Base-by-base conservation (phyloP, 2,888 invertebrate species). In the Apamea crenata region DNA sequence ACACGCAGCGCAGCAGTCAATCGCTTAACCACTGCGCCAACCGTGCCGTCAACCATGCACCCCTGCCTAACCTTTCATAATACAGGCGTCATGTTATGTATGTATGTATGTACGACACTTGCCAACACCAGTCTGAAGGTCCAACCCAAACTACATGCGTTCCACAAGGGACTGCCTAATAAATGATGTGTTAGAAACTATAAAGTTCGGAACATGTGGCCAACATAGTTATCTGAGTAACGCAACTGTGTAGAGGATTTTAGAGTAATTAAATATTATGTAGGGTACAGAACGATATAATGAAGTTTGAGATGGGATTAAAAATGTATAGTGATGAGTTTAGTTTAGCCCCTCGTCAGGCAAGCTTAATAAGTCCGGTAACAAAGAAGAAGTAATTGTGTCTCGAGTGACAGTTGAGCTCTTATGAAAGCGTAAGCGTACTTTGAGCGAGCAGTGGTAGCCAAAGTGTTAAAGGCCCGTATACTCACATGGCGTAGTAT, bases 171-270 rank as follows among this genome's bases (percentile, higher is more conserved):
- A 70, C 73, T 36, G n/a, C 36, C 71, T 77, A 71, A 86, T 83
- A 86, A 86, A 86, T 83, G 73, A 83, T 79, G 79, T 84, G 74
- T 82, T 74, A 29, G 63, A 67, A 84, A 82, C 63, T 84, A 72
- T 44, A 36, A 44, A 71, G 50, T 86, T 63, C 7, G 44, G 50
- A 82, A 74, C 86, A 86, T 68, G 71, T 56, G 70, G 56, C 32
- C n/a, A 56, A 66, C 67, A 86, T 76, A 66, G 81, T 72, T 75
- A 80, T 73, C 69, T 61, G 18, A 50, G 12, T 53, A 67, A 47
- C 14, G 16, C 47, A 68, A 84, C 50, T 65, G 66, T 65, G 63
- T 44, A 6, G n/a, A 12, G 80, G 56, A 69, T 80, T 84, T 74
- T 67, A 59, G n/a, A 50, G 75, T 75, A 85, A 75, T 83, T 84